Base-by-base conservation (phyloP, 2,113 vertebrate species). In the Sturnus vulgaris region DNA sequence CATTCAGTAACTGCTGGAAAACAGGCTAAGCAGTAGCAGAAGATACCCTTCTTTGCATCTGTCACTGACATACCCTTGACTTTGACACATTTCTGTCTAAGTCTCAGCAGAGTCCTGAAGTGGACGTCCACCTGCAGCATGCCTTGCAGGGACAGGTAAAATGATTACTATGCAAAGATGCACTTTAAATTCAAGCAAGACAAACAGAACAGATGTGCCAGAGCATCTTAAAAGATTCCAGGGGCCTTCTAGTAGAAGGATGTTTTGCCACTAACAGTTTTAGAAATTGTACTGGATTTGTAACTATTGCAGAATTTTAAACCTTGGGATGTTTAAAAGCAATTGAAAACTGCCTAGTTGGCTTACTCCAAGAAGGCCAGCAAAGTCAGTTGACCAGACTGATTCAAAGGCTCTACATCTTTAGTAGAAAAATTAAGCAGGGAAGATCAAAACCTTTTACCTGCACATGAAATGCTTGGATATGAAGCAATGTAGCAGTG, bases 391-490 rank as follows among this genome's bases (percentile, higher is more conserved):
- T 94, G 61, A 50, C 53, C 25, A 56, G 46, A 21, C 23, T 31
- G 52, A 46, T 27, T 57, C 55, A 40, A 69, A 96, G 52, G 14
- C 16, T 69, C 42, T 76, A 27, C 11, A 18, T 63, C 23, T 76
- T 68, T 56, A 3, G 0, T 22, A 50, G 44, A 65, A 95, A 87
- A 91, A 61, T 13, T 8, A 64, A 14, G 11, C 44, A 56, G 61
- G 66, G 53, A 56, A 73, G 3, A 11, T 42, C 1, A 33, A 42
- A 64, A 44, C 1, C 50, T 56, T 88, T 47, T 70, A 9, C 33
- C 66, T 75, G 42, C 0, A 0, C 3, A 1, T 12, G 7, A 22
- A 69, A 20, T 20, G 2, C 49, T 79, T 68, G 28, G 19, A 42
- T 84, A 7, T 27, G 71, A 33, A 75, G 28, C 19, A 40, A 9